phyloP scores from a whole-genome alignment of 2,888 invertebrate genomes.

The Megamerina dolium region DNA sequence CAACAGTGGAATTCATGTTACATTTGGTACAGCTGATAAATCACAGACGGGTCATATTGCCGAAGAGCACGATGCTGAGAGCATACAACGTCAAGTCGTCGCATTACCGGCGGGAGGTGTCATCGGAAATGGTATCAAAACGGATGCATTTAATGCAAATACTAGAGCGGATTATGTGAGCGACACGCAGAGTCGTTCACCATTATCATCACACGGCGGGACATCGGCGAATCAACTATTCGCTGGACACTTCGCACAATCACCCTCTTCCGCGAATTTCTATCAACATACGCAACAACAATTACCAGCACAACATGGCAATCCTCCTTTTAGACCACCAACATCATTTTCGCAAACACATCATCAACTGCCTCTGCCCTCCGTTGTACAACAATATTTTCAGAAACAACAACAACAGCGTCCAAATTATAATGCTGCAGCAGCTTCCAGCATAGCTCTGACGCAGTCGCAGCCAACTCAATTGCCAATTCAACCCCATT shows the following conservation, averaged over 20 bases:
- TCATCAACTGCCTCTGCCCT: not conserved
- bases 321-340: constrained; percentile 26
- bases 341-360: constrained; percentile 10
- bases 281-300: constrained; percentile 30
- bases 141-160: constrained; percentile 18
- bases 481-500: too few species aligned
- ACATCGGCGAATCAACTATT: constrained; percentile 25
- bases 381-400: constrained; percentile 6
- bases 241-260: constrained; percentile 16
- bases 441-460: too few species aligned
- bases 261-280: constrained; percentile 14
- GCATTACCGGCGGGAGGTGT: constrained; percentile 44
- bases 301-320: constrained; percentile 27
- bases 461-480: constrained; percentile 8
- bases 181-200: constrained; percentile 23
- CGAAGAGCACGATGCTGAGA: constrained; percentile 57
- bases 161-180: constrained; percentile 35
- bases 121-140: constrained; percentile 7
- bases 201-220: too few species aligned
- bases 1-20: constrained; percentile 73
- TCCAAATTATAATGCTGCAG: constrained; percentile 20
- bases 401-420: constrained; percentile 18
- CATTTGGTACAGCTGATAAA: constrained; percentile 65
- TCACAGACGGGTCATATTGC: constrained; percentile 48
- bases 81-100: constrained; percentile 60